phyloP scores from a whole-genome alignment of 1,140 invertebrate species.

The Drosophila pectinifera region DNA sequence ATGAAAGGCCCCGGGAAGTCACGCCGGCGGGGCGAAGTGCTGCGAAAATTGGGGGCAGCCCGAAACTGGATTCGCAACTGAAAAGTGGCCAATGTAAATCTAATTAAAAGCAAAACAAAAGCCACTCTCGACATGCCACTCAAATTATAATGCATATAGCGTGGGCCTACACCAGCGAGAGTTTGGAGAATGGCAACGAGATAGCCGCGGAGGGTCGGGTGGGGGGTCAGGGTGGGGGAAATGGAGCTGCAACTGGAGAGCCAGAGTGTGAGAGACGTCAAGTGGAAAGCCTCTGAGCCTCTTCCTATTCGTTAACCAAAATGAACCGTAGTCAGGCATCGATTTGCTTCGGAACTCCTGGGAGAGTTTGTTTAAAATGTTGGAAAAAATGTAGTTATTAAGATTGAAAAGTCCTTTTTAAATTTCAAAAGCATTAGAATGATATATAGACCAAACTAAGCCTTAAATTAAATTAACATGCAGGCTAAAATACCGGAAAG shows the following conservation, averaged over 20 bases:
- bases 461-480: too few species aligned
- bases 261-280: constrained; percentile 29
- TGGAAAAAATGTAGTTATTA: too few species aligned
- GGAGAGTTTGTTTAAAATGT: too few species aligned
- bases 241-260: constrained; percentile 1
- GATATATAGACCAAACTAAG: too few species aligned
- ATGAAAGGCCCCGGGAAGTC: constrained; percentile 41
- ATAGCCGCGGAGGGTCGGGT: background rate
- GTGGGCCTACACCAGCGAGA: constrained; percentile 17
- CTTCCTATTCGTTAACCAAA: constrained; percentile 31
- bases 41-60: constrained; percentile 17
- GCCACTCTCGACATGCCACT: constrained; percentile 80
- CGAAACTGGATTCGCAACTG: constrained; percentile 60
- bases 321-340: constrained; percentile 13
- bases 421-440: too few species aligned
- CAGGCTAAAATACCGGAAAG: too few species aligned
- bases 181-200: constrained; percentile 13
- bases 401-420: too few species aligned
- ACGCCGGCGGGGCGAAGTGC: constrained; percentile 5
- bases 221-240: background rate
- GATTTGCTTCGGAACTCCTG: background rate
- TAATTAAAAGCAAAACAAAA: constrained; percentile 83
- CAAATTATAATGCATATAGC: constrained; percentile 79
- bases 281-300: constrained; percentile 39
- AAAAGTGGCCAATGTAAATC: constrained; percentile 83